A percentile compares a stretch with the other conserved stretches of the same genome.
Evolutionary conservation across 2,113 vertebrate species (phyloP).

Genomic region (Xiphias gladius): DNA sequence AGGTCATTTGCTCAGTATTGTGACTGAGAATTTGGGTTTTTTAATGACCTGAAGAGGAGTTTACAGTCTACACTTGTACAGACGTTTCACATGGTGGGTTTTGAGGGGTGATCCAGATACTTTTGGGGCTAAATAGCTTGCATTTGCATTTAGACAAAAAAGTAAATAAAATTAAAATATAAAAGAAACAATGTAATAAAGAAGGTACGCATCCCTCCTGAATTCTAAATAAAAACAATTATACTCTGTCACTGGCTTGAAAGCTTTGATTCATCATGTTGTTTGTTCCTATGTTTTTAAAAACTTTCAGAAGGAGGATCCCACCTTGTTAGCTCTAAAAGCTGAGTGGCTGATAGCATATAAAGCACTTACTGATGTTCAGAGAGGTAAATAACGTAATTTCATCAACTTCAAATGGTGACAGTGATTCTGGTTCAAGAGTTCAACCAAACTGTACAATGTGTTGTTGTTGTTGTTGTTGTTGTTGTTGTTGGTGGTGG

Average conservation of each 20-base stretch:
- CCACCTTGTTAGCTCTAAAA: not conserved
- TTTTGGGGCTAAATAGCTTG: not conserved
- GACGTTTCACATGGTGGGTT: not conserved
- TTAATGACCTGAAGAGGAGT: not conserved
- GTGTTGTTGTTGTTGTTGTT: slow-evolving; percentile 26
- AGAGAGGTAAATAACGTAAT: not conserved
- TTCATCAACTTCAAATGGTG: slow-evolving; percentile 11
- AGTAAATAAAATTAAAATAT: not conserved
- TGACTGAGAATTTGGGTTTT: not conserved
- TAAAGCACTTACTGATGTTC: not conserved
- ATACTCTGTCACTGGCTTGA: not conserved
- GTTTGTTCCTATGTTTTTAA: not conserved
- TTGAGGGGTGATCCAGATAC: too few relatives aligned
- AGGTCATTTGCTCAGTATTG: not conserved
- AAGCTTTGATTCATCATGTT: not conserved
- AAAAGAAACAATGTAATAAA: not conserved
- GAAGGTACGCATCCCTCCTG: not conserved
- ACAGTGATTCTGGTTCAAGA: slow-evolving; percentile 37
- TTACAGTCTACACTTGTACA: too few relatives aligned
- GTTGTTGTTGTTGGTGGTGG: slow-evolving; percentile 1
- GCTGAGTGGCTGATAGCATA: too few relatives aligned
- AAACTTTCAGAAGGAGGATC: not conserved
- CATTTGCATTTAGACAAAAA: not conserved
- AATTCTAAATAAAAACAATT: not conserved
- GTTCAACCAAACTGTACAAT: slow-evolving; percentile 9